Evolutionary conservation across 2,888 invertebrate species (phyloP), one percentile per base, ranked within the genome.

Genomic region (Amblyjoppa fuscipennis): DNA sequence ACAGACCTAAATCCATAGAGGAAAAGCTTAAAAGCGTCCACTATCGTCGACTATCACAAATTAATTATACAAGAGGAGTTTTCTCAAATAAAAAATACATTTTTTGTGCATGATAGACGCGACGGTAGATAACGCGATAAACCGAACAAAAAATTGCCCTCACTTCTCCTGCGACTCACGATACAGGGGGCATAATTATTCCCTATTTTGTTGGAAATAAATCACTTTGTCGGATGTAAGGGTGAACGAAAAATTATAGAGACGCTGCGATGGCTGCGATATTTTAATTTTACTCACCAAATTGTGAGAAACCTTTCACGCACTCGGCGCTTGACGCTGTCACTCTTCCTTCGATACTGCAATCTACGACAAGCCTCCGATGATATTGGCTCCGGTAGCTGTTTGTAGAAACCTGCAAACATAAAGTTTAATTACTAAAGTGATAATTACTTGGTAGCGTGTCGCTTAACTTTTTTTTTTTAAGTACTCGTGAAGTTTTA

Each of bases 301-400:
- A 96, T 96, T 92, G 95, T 95, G 87, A 95, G 93, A 92, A 96
- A 96, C 93, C 95, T 95, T 91, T 96, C 95, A 87, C 96, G 95
- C 78, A 96, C 96, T 85, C 94, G 94, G 89, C 95, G 95, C 91
- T 95, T 95, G 78, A 95, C 94, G 61, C 95, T 95, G 92, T 96
- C 96, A 89, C 96, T 96, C 91, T 95, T 95, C 85, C 96, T 94
- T 83, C 96, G 94, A 92, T 96, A 96, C 91, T 96, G 95, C 88
- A 96, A 94, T 88, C 95, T 94, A 78, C 95, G 94, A 90, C 95
- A 95, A 87, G 95, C 95, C 89, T 95, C 95, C 81, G 95, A 95
- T 84, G 95, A 95, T 84, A 95, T 93, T 41, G 96, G 95, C 90
- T 95, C 95, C 76, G 96, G 95, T 88, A 96, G 95, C 92, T 96